Base-by-base conservation (phyloP, 2,888 invertebrate genomes). In the Callyntrura sp. region DNA sequence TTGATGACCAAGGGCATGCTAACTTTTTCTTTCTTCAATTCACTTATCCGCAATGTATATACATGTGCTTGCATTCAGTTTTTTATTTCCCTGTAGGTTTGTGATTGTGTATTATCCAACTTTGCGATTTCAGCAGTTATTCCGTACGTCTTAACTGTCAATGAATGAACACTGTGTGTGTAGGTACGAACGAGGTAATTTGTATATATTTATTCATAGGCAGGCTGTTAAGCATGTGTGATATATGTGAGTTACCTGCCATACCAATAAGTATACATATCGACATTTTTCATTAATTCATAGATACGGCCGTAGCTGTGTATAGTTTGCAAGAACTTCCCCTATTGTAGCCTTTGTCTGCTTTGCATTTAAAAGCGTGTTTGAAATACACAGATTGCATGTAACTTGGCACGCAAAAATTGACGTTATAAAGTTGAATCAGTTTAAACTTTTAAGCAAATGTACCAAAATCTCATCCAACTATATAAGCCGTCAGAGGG, bases 401-500 rank as follows among this genome's bases (percentile, higher is more conserved):
- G 14, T 28, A 25, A 78, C 2, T 5, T 65, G 35, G 35, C 6
- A 12, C 48, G 45, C 6, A 62, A 35, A 51, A 84, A 84, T 48
- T 70, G 17, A 23, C 20, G 65, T 78, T 51, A 76, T 28, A 82
- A 70, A 60, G 55, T 60, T 76, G 51, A 65, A 55, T 43, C 43
- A 78, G 60, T 81, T 86, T 43, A 85, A 82, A 85, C 73, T 85
- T 85, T n/a, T 81, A 48, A 70, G 51, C 55, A 76, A 85, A 85
- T 57, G n/a, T 90, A 88, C 90, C 90, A 90, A 90, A 89, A 91
- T 84, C 79, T 87, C 82, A 68, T 91, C 81, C 68, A 91, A 90
- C 89, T 91, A 91, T 91, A 90, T 91, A 91, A 91, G 90, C 91
- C 88, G 90, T 90, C 86, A 84, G 84, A 83, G 85, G 89, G 87